Evolutionary conservation across 2,113 vertebrate genomes (phyloP), one percentile per base, ranked within the genome.

Genomic region (Poecile atricapillus): DNA sequence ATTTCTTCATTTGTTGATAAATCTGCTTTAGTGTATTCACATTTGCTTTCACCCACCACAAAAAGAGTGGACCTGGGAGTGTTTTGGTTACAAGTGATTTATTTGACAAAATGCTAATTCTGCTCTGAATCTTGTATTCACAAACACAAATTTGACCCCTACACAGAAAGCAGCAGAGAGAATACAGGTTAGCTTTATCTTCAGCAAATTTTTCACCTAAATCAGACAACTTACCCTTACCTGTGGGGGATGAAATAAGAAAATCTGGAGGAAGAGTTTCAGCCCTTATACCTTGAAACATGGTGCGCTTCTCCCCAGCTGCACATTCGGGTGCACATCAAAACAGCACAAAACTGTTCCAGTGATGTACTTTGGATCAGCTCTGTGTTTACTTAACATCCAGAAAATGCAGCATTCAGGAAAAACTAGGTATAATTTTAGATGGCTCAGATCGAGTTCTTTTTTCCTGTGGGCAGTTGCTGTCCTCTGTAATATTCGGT

Each of bases 201-300:
- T 87, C 52, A 93, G 87, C 55, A 94, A 49, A 39, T 89, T 93
- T 70, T 58, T 43, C 69, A 28, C 52, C 53, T 60, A 41, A 90
- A 96, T 83, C 83, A 46, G 31, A 62, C 31, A 50, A 35, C 81
- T 93, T 80, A 74, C 90, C 87, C 81, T 95, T 94, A 89, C 80
- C 84, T 87, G 58, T 30, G 43, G 27, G 7, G 15, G 37, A 47
- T 64, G 81, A 89, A 86, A 80, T 62, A 85, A 50, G 90, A 83
- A 95, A 95, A 90, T 22, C 28, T 1, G 4, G 73, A 91, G 79
- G 78, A 87, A 76, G 88, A 58, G 11, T 62, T 95, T 90, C 76
- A 96, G 94, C 39, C 82, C 76, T 94, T 31, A 12, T 24, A 13
- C 41, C 46, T 46, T 9, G 67, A 47, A 65, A 23, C 13, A 44